phyloP scores from a whole-genome alignment of 2,888 invertebrate genomes.

The Phortica okadai region DNA sequence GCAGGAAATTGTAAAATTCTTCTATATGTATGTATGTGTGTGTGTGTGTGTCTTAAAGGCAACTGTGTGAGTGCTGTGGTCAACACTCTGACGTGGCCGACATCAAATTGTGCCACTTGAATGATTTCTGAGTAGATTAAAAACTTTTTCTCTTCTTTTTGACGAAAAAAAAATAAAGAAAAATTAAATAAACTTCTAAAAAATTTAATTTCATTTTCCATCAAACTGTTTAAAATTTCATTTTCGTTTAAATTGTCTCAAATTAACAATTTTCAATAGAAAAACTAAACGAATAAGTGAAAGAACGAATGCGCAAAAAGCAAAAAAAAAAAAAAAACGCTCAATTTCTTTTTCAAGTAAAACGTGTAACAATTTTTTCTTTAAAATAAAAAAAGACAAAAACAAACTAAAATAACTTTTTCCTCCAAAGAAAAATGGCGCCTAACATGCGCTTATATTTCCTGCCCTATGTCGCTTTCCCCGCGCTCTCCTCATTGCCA shows the following conservation, averaged over 20 bases:
- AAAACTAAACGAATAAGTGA: constrained; percentile 17
- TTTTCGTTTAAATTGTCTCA: constrained; percentile 29
- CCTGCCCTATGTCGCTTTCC: neutral
- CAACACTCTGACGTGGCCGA: constrained; percentile 23
- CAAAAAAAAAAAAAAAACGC: neutral
- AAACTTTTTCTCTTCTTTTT: constrained; percentile 38
- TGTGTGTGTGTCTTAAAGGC: constrained; percentile 9
- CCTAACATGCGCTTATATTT: constrained; percentile 12
- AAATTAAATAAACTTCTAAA: neutral
- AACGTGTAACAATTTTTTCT: constrained; percentile 30
- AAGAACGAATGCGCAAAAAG: neutral
- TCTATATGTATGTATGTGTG: constrained; percentile 1
- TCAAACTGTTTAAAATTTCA: constrained; percentile 11
- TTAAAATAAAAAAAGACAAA: neutral
- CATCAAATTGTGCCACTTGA: constrained; percentile 60
- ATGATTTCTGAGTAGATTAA: constrained; percentile 57
- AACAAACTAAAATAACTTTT: neutral
- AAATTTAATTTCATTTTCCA: constrained; percentile 13
- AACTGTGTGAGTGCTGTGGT: constrained; percentile 6
- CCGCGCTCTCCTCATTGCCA: constrained; percentile 14
- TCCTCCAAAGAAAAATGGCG: constrained; percentile 23
- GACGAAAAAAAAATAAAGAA: constrained; percentile 15
- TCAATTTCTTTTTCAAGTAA: constrained; percentile 11
- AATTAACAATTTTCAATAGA: constrained; percentile 23
- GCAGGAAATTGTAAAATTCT: constrained; percentile 36